A percentile compares a stretch with the other conserved stretches of the same genome.
Conservation (phyloP, 2,797 vertebrate species). For the Notoglanidium macrostoma region DNA sequence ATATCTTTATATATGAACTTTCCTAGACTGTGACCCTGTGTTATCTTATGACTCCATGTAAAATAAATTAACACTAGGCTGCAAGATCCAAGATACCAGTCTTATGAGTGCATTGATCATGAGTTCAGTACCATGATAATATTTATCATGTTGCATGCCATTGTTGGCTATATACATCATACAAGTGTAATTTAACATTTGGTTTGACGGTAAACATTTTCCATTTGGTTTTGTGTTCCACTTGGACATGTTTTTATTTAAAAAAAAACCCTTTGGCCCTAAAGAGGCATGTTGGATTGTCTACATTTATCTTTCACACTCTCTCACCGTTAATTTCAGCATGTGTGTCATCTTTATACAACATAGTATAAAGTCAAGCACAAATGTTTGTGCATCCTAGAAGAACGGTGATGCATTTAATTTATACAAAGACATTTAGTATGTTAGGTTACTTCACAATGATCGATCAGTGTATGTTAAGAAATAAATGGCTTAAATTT, state of each 20-base stretch:
- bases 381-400: not conserved
- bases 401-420: not conserved
- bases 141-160: constrained; percentile 11
- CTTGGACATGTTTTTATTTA: constrained; percentile 17
- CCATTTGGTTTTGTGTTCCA: not conserved
- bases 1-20: constrained; percentile 2
- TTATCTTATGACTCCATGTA: not conserved
- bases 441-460: not conserved
- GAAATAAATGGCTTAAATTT: not conserved
- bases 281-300: not conserved
- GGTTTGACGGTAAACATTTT: not conserved
- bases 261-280: not conserved
- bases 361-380: not conserved
- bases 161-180: constrained; percentile 7
- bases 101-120: not conserved
- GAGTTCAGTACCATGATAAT: constrained; percentile 3
- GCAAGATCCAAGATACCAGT: not conserved
- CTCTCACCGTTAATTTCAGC: not conserved
- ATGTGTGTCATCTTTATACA: not conserved
- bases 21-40: constrained; percentile 3
- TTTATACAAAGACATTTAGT: not conserved
- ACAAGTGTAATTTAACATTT: not conserved
- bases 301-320: not conserved
- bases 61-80: not conserved
- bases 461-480: not conserved